Conservation (phyloP, 2,888 invertebrate species). For the Acronicta alni region DNA sequence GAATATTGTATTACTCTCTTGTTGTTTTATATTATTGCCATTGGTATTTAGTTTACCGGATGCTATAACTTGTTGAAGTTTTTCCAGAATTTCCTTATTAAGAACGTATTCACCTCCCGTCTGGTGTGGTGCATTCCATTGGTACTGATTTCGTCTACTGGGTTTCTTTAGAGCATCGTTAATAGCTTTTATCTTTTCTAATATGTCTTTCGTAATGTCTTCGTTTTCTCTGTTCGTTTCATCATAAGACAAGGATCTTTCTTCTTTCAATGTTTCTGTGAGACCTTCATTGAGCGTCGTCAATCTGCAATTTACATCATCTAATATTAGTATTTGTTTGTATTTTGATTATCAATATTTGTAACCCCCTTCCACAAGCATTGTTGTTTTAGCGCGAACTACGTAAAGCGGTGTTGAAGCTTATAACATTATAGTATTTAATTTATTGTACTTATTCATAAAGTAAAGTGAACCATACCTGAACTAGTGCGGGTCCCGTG, state of each 20-base stretch:
- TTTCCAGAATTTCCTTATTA: slow-evolving; percentile 76
- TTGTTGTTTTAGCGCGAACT: slow-evolving; percentile 60
- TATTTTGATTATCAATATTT: slow-evolving; percentile 14
- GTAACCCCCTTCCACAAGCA: slow-evolving; percentile 59
- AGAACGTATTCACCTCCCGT: slow-evolving; percentile 68
- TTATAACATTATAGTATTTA: slow-evolving; percentile 58
- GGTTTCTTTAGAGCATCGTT: slow-evolving; percentile 84
- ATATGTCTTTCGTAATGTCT: slow-evolving; percentile 78
- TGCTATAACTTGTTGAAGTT: slow-evolving; percentile 79
- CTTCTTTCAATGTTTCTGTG: slow-evolving; percentile 39
- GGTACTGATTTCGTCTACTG: slow-evolving; percentile 66
- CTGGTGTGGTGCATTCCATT: slow-evolving; percentile 69
- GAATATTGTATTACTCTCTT: slow-evolving; percentile 59
- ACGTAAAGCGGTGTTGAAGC: slow-evolving; percentile 67
- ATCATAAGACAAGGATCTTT: slow-evolving; percentile 68
- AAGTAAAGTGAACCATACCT: slow-evolving; percentile 77
- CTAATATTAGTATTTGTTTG: slow-evolving; percentile 20
- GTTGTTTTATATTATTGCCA: slow-evolving; percentile 55
- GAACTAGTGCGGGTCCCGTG: slow-evolving; percentile 67
- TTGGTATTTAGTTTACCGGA: slow-evolving; percentile 72
- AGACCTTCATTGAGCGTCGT: slow-evolving; percentile 48
- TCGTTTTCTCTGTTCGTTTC: slow-evolving; percentile 59
- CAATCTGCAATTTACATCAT: slow-evolving; percentile 67
- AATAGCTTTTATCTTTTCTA: slow-evolving; percentile 88
- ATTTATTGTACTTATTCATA: slow-evolving; percentile 54